Base-by-base conservation (phyloP, 2,888 invertebrate genomes). In the Catocala sponsa region DNA sequence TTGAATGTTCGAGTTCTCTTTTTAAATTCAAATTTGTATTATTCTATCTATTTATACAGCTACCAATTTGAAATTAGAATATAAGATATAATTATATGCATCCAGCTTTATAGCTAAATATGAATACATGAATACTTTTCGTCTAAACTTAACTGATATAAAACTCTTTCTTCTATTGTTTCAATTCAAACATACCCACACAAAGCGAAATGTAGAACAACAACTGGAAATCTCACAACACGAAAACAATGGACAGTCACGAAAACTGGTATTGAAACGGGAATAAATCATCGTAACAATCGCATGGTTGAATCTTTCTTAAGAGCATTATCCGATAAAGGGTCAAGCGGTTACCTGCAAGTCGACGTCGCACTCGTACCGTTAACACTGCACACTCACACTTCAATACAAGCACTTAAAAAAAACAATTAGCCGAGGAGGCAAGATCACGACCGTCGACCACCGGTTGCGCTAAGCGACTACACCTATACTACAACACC, bases 401-500 rank as follows among this genome's bases (percentile, higher is more conserved):
- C 87, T 84, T 78, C 63, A 74, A 71, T 67, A 52, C 63, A 64
- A 80, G 65, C 73, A 71, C 78, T 80, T 79, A 68, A 72, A 71
- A 38, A 77, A 79, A 78, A 77, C 59, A 70, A 76, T 65, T 66
- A 67, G 57, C 56, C 54, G 63, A 59, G 50, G 32, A 60, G 44
- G 74, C 75, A 70, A 76, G 63, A 75, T 64, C 73, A 71, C 92
- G 88, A 87, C 89, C 85, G 90, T 55, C 87, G 77, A 80, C 82
- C 80, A 81, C 84, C 85, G 80, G 76, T 81, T 82, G 83, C 84
- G 83, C 78, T 73, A 76, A 81, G 70, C 82, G 82, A 92, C 92
- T 92, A 87, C 66, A 35, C 6, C 25, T 25, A 25, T 25, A 2
- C 25, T 25, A 2, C 78, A 66, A 42, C 46, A 55, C 38, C 44